Base-by-base conservation (phyloP, 2,888 invertebrate genomes). In the Andricus quercusramuli region DNA sequence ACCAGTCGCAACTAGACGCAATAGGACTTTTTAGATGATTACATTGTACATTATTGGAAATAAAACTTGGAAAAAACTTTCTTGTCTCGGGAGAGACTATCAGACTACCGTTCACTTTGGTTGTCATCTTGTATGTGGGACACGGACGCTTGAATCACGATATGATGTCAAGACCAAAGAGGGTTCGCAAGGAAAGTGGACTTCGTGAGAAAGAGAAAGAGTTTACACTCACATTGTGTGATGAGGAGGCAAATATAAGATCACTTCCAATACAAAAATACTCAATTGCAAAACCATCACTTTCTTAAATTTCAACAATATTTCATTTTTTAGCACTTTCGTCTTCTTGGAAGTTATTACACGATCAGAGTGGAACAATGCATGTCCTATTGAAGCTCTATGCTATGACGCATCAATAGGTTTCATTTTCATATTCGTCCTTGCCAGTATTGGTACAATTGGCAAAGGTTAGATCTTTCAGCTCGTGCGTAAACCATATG, bases 61-160 rank as follows among this genome's bases (percentile, higher is more conserved):
- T 56, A 22, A 74, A 74, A 51, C 51, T 56, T 32, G 51, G 56
- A 56, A 56, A 74, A 74, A 85, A 83, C 83, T 83, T 85, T 83
- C 83, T 85, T 83, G 83, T 85, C 15, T 84, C 82, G 81, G 80
- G 77, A 80, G 77, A 80, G 66, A 82, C 78, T 81, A 84, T 85
- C 88, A 79, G 70, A 82, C 78, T 81, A 84, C 86, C 88, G 83
- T 86, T 88, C 88, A 88, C 88, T 88, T 88, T 82, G 82, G 85
- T 83, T 83, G 80, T 79, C 84, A 65, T 84, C 83, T 80, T 79
- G 83, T 85, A 88, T 88, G 88, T 89, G 83, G 88, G 87, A 89
- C 89, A 89, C 83, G 90, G 90, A 90, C 90, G 85, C 79, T 85
- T 89, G 89, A 89, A 89, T 88, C 88, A 88, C 88, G 88, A 88